A percentile compares a stretch with the other conserved stretches of the same genome.
Conservation (phyloP, 2,888 invertebrate genomes). For the Agrochola macilenta region DNA sequence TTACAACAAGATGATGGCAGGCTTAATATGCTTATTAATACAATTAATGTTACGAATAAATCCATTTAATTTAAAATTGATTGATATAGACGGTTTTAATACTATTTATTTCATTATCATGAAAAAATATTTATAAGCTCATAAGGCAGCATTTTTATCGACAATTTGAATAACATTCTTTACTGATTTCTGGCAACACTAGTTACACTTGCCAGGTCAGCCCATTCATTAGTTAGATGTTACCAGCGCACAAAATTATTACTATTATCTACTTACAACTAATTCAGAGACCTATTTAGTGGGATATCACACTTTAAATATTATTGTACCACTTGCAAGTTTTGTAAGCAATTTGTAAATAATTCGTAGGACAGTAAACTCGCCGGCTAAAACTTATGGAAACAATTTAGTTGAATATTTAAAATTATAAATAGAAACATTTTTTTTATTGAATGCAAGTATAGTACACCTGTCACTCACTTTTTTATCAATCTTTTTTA, state of each 20-base stretch:
- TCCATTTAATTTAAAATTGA: constrained; percentile 30
- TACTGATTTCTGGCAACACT: constrained; percentile 62
- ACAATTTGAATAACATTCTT: constrained; percentile 38
- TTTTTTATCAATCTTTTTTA: background rate
- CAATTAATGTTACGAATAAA: constrained; percentile 21
- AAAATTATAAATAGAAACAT: constrained; percentile 10
- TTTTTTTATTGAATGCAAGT: constrained; percentile 3
- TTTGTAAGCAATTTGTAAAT: constrained; percentile 47
- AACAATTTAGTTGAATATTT: constrained; percentile 7
- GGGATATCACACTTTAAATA: constrained; percentile 70
- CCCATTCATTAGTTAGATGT: constrained; percentile 57
- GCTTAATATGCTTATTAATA: constrained; percentile 34
- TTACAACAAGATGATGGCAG: constrained; percentile 33
- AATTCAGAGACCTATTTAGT: constrained; percentile 66
- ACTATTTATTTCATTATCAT: constrained; percentile 36
- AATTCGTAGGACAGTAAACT: constrained; percentile 38
- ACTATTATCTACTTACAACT: constrained; percentile 72
- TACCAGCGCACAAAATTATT: constrained; percentile 59
- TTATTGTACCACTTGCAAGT: constrained; percentile 64
- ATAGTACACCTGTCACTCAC: background rate
- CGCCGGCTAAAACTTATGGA: constrained; percentile 28
- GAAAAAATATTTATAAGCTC: constrained; percentile 56
- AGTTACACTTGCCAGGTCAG: constrained; percentile 53
- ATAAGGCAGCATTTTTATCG: constrained; percentile 51
- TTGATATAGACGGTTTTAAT: constrained; percentile 39